These are phyloP conservation scores for Caiman crocodilus DNA, from an alignment of 2,797 vertebrate genomes.

Conservation along the genomic window DNA sequence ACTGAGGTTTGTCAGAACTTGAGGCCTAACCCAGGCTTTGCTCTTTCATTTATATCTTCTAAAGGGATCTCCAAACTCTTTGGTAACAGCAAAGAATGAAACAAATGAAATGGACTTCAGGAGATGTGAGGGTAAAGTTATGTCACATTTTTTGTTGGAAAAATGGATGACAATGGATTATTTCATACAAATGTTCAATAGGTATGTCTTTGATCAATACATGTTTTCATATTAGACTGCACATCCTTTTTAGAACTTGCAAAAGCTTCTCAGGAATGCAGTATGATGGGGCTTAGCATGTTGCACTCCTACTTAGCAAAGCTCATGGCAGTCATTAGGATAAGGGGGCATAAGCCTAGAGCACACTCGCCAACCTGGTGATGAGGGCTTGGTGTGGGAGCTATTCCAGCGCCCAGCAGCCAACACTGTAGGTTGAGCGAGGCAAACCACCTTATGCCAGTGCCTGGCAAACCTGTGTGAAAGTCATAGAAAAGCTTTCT, in stretches of 20 bases:
- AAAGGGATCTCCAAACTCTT: not conserved
- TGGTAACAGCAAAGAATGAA: not conserved
- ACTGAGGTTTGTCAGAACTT: slow-evolving; percentile 5
- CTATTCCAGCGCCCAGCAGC: not conserved
- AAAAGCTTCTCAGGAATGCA: not conserved
- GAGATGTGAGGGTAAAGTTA: not conserved
- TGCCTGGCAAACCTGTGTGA: not conserved
- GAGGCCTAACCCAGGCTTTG: not conserved
- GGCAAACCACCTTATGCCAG: not conserved
- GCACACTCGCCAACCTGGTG: not conserved
- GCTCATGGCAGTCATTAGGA: not conserved
- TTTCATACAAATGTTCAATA: not conserved
- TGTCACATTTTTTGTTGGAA: not conserved
- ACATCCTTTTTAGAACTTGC: not conserved
- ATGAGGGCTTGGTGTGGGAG: accelerated
- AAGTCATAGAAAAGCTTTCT: not conserved
- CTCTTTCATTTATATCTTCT: not conserved
- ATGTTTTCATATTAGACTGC: not conserved
- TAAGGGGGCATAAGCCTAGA: not conserved
- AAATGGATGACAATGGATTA: not conserved
- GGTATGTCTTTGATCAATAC: not conserved
- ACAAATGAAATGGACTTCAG: not conserved
- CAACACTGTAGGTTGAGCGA: not conserved
- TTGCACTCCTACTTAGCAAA: not conserved
- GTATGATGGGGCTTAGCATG: not conserved